Conservation (phyloP, 35 echinoderm and acorn worm genomes). For the Amphiura filiformis region DNA sequence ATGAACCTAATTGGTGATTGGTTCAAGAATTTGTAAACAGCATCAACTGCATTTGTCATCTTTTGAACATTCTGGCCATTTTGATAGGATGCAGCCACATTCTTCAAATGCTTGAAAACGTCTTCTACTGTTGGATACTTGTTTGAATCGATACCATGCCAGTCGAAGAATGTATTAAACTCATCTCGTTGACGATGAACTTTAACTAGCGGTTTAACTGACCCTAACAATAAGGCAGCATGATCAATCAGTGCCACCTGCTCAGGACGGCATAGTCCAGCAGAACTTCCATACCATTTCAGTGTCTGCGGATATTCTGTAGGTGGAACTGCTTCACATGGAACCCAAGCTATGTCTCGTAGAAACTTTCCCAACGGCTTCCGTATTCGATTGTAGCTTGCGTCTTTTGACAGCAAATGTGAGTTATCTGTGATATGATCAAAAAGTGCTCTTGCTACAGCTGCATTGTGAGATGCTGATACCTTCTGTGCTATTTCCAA, state of each 20-base stretch:
- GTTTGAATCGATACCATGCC: background rate
- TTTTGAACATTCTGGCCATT: background rate
- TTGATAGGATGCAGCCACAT: background rate
- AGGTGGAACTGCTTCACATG: conserved; percentile 7
- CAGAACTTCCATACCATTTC: conserved; percentile 11
- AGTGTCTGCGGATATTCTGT: background rate
- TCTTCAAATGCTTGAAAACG: conserved; percentile 5
- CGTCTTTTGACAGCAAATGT: background rate
- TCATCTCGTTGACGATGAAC: background rate
- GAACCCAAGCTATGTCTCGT: conserved; percentile 17
- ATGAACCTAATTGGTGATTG: background rate
- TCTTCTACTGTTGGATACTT: background rate
- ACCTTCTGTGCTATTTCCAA: conserved; percentile 5
- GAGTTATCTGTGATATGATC: background rate
- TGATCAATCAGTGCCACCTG: background rate
- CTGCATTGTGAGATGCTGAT: background rate
- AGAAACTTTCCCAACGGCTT: conserved; percentile 27
- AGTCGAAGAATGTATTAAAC: background rate
- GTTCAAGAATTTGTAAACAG: conserved; percentile 13
- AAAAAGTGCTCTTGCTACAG: background rate
- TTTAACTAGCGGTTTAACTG: background rate
- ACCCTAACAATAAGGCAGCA: background rate
- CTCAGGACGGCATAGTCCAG: background rate
- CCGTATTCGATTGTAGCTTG: background rate
- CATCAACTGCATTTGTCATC: background rate